Percentiles rank a stretch among this genome's conserved stretches.
These are phyloP conservation scores for Pleuronectes platessa DNA, from an alignment of 2,113 vertebrate species.

Conservation along the genomic window DNA sequence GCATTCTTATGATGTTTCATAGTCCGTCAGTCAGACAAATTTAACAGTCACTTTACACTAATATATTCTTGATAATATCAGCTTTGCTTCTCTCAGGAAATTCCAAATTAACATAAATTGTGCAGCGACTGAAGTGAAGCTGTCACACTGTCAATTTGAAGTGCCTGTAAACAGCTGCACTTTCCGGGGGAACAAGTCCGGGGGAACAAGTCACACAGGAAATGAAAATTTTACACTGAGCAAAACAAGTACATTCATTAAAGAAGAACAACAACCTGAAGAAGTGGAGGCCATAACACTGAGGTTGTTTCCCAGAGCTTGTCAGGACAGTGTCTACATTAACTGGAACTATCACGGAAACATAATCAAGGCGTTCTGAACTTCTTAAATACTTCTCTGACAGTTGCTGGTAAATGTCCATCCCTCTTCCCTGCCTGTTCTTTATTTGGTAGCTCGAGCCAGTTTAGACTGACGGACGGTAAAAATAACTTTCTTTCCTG, in stretches of 20 bases:
- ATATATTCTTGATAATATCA: too few relatives aligned
- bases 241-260: slow-evolving; percentile 5
- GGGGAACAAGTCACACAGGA: not conserved
- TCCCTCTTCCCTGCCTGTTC: not conserved
- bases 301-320: not conserved
- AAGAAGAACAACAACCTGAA: not conserved
- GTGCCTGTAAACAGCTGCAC: not conserved
- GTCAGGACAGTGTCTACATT: not conserved
- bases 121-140: not conserved
- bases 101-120: not conserved
- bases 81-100: too few relatives aligned
- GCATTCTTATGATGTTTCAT: too few relatives aligned
- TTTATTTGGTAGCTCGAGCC: not conserved
- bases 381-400: not conserved
- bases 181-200: not conserved
- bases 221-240: slow-evolving; percentile 2
- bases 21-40: not conserved
- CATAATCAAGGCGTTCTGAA: not conserved
- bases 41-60: too few relatives aligned
- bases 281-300: not conserved
- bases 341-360: not conserved
- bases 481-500: too few relatives aligned
- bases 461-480: too few relatives aligned
- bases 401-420: slow-evolving; percentile 9
- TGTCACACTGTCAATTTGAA: not conserved